Conservation (phyloP, 2,888 invertebrate genomes). For the Andrena flavipes region DNA sequence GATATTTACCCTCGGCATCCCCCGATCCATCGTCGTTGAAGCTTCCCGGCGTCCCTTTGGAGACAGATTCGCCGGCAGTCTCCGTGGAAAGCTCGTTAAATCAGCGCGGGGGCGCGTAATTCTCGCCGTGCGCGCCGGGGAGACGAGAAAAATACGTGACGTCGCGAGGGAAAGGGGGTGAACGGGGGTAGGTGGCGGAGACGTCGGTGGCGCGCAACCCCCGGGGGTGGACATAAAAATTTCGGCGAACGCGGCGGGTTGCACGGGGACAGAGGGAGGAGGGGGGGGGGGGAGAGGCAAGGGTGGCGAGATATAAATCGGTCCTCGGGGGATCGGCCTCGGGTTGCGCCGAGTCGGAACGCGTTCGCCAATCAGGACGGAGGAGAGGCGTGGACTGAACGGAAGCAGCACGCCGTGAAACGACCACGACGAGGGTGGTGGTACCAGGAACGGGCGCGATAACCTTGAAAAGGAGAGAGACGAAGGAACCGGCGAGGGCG, state of each 20-base stretch:
- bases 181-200: slow-evolving; percentile 16
- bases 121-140: slow-evolving; percentile 27
- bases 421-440: slow-evolving; percentile 37
- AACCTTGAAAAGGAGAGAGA: slow-evolving; percentile 56
- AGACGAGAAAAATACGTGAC: slow-evolving; percentile 69
- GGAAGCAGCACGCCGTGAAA: slow-evolving; percentile 30
- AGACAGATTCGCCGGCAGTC: slow-evolving; percentile 48
- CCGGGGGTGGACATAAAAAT: slow-evolving; percentile 62
- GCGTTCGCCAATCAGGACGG: slow-evolving; percentile 68
- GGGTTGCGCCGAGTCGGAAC: slow-evolving; percentile 62
- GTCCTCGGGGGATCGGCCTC: slow-evolving; percentile 37
- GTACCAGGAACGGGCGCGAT: slow-evolving; percentile 51
- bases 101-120: slow-evolving; percentile 54
- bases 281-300: slow-evolving; percentile 39
- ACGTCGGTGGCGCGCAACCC: slow-evolving; percentile 30
- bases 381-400: slow-evolving; percentile 68
- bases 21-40: neutral
- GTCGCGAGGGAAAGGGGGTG: slow-evolving; percentile 31
- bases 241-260: slow-evolving; percentile 60
- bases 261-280: too few species aligned
- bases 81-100: slow-evolving; percentile 67
- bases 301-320: slow-evolving; percentile 68
- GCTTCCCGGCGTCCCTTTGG: neutral
- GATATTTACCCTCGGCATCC: too few species aligned
- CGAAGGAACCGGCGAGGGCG: slow-evolving; percentile 46